A percentile compares a stretch with the other conserved stretches of the same genome.
These are phyloP conservation scores for Lytechinus pictus DNA, from an alignment of 35 echinoderm and acorn worm species.

Conservation along the genomic window DNA sequence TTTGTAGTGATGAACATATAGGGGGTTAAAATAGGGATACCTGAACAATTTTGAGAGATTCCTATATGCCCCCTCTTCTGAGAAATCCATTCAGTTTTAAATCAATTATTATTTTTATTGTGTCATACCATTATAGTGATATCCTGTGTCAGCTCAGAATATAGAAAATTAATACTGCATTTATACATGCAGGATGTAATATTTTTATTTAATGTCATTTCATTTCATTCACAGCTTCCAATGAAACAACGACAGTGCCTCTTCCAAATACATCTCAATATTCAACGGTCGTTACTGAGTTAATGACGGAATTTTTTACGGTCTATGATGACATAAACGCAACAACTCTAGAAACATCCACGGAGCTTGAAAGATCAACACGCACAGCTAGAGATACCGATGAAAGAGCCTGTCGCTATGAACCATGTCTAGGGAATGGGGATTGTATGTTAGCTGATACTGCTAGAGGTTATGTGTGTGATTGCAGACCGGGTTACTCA, in stretches of 20 bases:
- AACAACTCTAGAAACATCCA: not conserved
- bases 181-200: too few relatives aligned
- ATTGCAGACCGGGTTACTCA: slow-evolving; percentile 57
- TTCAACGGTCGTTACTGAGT: not conserved
- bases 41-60: too few relatives aligned
- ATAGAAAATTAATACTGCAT: too few relatives aligned
- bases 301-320: not conserved
- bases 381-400: not conserved
- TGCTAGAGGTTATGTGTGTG: slow-evolving; percentile 61
- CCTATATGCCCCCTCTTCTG: too few relatives aligned
- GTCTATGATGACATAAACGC: not conserved
- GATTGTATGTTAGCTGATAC: slow-evolving; percentile 52
- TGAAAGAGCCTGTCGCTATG: not conserved
- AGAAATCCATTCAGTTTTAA: too few relatives aligned
- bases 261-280: not conserved
- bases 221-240: not conserved
- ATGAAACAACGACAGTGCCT: not conserved
- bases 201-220: too few relatives aligned
- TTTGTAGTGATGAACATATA: too few relatives aligned
- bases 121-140: too few relatives aligned
- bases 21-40: too few relatives aligned
- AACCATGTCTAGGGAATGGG: slow-evolving; percentile 60
- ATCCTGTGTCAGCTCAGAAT: too few relatives aligned
- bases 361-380: not conserved
- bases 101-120: too few relatives aligned